Base-by-base conservation (phyloP, 2,888 invertebrate genomes). In the Pterostichus niger region DNA sequence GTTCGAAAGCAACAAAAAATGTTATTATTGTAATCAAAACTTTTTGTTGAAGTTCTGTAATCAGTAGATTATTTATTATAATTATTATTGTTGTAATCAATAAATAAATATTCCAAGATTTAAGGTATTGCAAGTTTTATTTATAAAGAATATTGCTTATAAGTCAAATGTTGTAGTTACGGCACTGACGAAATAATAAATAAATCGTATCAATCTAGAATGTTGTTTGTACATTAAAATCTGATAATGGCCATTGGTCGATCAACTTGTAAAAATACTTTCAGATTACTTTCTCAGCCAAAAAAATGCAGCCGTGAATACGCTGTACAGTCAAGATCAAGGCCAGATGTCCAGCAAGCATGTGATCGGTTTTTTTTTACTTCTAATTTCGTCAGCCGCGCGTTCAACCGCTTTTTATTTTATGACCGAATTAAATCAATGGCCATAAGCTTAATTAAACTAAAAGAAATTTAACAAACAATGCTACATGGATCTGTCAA, bases 301-400 rank as follows among this genome's bases (percentile, higher is more conserved):
- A 80, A 79, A 79, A 80, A 80, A 80, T 68, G 24, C 80, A 24
- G 61, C 15, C 75, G 75, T 24, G 49, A 49, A 49, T 75, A 52
- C 6, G 44, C 24, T 75, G 40, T 31, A 59, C 61, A 15, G 59
- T 35, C 77, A 80, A 52, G 64, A 80, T 80, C 80, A 80, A 80
- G 80, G 68, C 80, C 80, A 80, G 68, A 80, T 77, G 80, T 68
- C 80, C 11, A 77, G 56, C 56, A 77, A 77, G 56, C 56, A 77
- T 77, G 77, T 77, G 77, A 77, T 77, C 33, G 56, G 24, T 56
- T 56, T 56, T 56, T 56, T 56, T 13, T 13, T 17, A 24, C 24
- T 1, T 56, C 56, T 56, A 56, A 56, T 56, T 56, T 56, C 56
- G 13, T 9, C 17, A 17, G 24, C 24, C 24, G 24, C 24, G 24